Evolutionary conservation across 2,888 invertebrate species (phyloP).

Genomic region (Lasioglossum zephyrum): DNA sequence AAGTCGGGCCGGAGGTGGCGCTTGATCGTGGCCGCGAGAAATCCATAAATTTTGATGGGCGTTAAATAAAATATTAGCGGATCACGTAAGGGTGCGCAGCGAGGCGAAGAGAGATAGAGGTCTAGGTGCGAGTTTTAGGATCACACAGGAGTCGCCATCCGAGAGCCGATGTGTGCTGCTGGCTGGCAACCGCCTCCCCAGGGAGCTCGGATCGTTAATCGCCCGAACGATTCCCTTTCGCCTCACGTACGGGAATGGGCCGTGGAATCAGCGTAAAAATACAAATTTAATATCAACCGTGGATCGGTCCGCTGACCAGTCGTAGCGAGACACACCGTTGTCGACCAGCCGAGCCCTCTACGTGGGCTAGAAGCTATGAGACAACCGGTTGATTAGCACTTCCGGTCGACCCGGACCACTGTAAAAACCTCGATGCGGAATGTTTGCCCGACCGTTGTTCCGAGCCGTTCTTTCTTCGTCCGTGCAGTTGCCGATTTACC

Average conservation of each 20-base stretch:
- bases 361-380: slow-evolving; percentile 19
- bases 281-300: slow-evolving; percentile 86
- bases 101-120: slow-evolving; percentile 41
- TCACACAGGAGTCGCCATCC: slow-evolving; percentile 56
- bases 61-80: slow-evolving; percentile 81
- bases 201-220: slow-evolving; percentile 86
- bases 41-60: slow-evolving; percentile 83
- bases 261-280: slow-evolving; percentile 88
- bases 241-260: slow-evolving; percentile 85
- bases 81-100: slow-evolving; percentile 36
- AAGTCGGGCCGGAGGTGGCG: slow-evolving; percentile 33
- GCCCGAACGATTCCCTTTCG: slow-evolving; percentile 85
- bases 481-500: neutral
- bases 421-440: slow-evolving; percentile 2
- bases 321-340: slow-evolving; percentile 45
- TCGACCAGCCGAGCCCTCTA: slow-evolving; percentile 38
- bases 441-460: neutral
- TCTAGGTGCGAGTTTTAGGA: slow-evolving; percentile 57
- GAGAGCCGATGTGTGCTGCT: slow-evolving; percentile 34
- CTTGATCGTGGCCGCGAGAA: slow-evolving; percentile 58
- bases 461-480: neutral
- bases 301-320: slow-evolving; percentile 53
- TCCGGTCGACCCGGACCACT: neutral
- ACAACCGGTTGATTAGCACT: slow-evolving; percentile 30
- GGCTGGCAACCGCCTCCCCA: slow-evolving; percentile 70